Evolutionary conservation across 2,888 invertebrate genomes (phyloP), one percentile per base, ranked within the genome.

Genomic region (Caenorhabditis sulstoni): DNA sequence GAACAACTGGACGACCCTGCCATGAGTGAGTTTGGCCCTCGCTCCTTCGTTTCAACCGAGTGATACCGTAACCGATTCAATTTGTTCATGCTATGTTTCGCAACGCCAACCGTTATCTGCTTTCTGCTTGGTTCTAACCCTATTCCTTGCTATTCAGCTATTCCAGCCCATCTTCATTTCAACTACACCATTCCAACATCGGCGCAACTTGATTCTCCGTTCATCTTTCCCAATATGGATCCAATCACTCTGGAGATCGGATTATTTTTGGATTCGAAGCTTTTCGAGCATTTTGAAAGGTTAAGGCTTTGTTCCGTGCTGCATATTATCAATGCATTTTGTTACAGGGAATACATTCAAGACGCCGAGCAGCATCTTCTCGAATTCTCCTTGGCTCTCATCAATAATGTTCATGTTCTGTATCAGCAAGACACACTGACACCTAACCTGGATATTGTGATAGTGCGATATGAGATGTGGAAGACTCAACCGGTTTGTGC

Each of bases 381-480:
- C 47, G 90, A 90, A 55, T 90, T 90, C 68, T 86, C 90, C 2
- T 65, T 90, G 18, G 90, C 90, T 22, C 71, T 90, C 16, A 90
- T 90, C 55, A 90, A 90, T 74, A 90, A 90, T 62, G 90, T 90
- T 1, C 88, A 90, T 70, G 87, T 90, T 2, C 78, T 89, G 1
- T 87, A 87, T 37, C 86, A 88, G 49, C 89, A 90, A 78, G 86
- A 87, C 29, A 87, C 88, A 0, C 74, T 90, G 14, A 81, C 83
- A 20, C 90, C 90, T 8, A 89, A 88, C 52, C 59, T 90, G 14
- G 88, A 90, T 61, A 87, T 90, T 58, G 88, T 88, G 37, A 87
- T 90, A 47, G 90, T 90, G 9, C 68, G 88, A 23, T 90, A 86
- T 64, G 90, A 90, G 68, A 82, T 90, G 85, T 90, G 90, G 90